Base-by-base conservation (phyloP, 1,140 invertebrate species). In the Ruditapes philippinarum region DNA sequence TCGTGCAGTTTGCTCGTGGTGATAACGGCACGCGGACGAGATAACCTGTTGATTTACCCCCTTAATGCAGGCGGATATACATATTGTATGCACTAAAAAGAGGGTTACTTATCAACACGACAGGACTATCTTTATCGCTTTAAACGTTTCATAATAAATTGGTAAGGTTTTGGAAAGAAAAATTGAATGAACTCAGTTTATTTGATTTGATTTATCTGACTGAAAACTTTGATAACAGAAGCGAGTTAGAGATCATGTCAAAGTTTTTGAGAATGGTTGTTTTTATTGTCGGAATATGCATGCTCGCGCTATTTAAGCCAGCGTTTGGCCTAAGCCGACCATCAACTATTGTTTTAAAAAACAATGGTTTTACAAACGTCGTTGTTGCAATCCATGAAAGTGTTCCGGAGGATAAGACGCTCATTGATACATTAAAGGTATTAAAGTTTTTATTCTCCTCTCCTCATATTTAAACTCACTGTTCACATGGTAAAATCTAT, bases 331-430 rank as follows among this genome's bases (percentile, higher is more conserved):
- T 82, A 49, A 74, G 68, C 5, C 57, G 88, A 11, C 90, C 89
- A 0, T 90, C 88, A 9, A 89, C 81, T 9, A 89, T 92, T 25
- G 81, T 83, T 7, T 54, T 92, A 11, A 65, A 90, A 31, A 88
- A 92, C 45, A 92, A 93, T 45, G 87, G 86, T 9, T 93, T 84
- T 60, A 90, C 60, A 17, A 84, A 89, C n/a, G 62, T 93, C 25
- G 84, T 92, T 0, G 80, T 92, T 12, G 91, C 91, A 38, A 89
- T 93, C 36, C 86, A 92, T 62, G 85, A 88, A 2, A 89, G 78
- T 19, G 90, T 91, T 17, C 0, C 28, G 0, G 91, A 91, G 38
- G 85, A 89, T 36, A 51, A 74, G 2, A 28, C 51, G 2, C 25
- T 91, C 19, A 65, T 91, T 38, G 65, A 90, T 25, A 89, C 51